Base-by-base conservation (phyloP, 2,113 vertebrate genomes). In the Hippocampus comes region DNA sequence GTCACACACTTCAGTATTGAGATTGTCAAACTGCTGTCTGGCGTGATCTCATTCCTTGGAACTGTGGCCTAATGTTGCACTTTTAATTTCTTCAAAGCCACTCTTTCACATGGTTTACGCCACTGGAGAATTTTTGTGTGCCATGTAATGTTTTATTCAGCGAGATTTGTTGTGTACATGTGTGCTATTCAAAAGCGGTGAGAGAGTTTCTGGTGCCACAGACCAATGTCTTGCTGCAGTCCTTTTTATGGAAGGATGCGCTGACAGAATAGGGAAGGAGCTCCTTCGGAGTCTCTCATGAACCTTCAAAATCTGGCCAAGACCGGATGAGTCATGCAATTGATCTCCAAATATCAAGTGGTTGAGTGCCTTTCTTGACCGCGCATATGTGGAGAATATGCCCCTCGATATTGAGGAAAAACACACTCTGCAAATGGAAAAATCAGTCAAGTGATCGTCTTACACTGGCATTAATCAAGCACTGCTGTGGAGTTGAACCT, bases 231-330 rank as follows among this genome's bases (percentile, higher is more conserved):
- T 84, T 82, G 73, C 76, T 42, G 18, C 76, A 79, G 72, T 76
- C 76, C 71, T 84, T 88, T 79, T 87, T 73, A 80, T 75, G 76
- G 84, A 57, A 81, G 71, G 80, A 83, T 64, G 83, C 83, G 70
- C 68, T 82, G 80, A 77, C 84, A 80, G 88, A 89, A 85, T 89
- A 88, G 85, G 86, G 68, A 82, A 85, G 82, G 81, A 82, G 70
- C 81, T 89, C 84, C 82, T 86, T 79, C 73, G 86, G 80, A 84
- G 77, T 81, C 77, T 86, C 78, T 89, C 91, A 90, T 91, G 89
- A 81, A 72, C 69, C 71, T 77, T 70, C 84, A 88, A 85, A 88
- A 91, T 92, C 88, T 89, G 90, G 87, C 82, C 84, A 85, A 87
- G 84, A 90, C 80, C 85, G 88, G 90, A 85, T 79, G 84, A 83